Base-by-base conservation (phyloP, 2,888 invertebrate genomes). In the Cremastinae sp. region DNA sequence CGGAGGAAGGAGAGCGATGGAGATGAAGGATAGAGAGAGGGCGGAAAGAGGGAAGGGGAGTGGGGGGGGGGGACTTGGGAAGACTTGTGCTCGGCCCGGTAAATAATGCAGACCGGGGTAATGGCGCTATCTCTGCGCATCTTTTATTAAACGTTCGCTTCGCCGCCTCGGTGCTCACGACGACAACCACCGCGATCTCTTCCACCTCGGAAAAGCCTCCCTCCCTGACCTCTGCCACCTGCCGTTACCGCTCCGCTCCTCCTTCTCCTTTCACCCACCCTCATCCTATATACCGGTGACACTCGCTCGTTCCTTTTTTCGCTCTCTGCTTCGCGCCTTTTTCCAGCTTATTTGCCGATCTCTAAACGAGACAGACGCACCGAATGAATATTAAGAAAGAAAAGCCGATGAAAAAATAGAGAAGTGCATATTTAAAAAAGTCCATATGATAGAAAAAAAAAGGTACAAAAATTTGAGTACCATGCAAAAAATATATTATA, bases 81-180 rank as follows among this genome's bases (percentile, higher is more conserved):
- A 41, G 49, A 87, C 86, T 88, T 84, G 59, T 28, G 87, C 87
- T 87, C 85, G 84, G 83, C 83, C 80, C 85, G 86, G 88, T 89
- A 88, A 89, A 89, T 89, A 89, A 89, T 89, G 88, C 89, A 89
- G 83, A 83, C 84, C 87, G 86, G 87, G 89, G 89, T 89, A 89
- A 89, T 89, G 89, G 89, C 89, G 89, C 89, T 89, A 89, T 89
- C 89, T 89, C 89, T 88, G 89, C 89, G 88, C 89, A 89, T 89
- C 89, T 89, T 89, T 89, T 89, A 89, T 89, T 89, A 89, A 89
- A 88, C 88, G 87, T 85, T 88, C 84, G 85, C 85, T 85, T 85
- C 85, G 83, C 84, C 85, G 81, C 84, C 84, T 80, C 73, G 72
- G 70, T 73, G 56, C 79, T 70, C 73, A 54, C 68, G 41, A 75